phyloP scores from a whole-genome alignment of 2,888 invertebrate species.

The Seladonia tumulorum region DNA sequence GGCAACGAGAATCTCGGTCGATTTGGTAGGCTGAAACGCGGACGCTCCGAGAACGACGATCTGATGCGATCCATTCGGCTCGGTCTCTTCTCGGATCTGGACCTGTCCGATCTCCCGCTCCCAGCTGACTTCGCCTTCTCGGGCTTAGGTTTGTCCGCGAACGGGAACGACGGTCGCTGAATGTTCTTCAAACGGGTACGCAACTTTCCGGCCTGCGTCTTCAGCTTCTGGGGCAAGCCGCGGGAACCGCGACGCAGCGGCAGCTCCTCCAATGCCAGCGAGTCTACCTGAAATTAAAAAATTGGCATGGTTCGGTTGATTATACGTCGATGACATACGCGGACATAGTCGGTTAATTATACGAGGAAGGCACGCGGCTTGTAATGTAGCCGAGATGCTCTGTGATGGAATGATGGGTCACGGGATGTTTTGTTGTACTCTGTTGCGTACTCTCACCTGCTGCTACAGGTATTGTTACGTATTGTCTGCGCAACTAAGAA shows the following conservation, averaged over 20 bases:
- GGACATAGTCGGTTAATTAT: not conserved
- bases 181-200: slow-evolving; percentile 88
- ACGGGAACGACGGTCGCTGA: slow-evolving; percentile 86
- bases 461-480: not conserved
- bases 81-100: slow-evolving; percentile 72
- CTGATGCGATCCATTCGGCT: slow-evolving; percentile 86
- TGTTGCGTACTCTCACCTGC: not conserved
- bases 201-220: slow-evolving; percentile 90
- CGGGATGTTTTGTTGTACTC: not conserved
- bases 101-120: slow-evolving; percentile 71
- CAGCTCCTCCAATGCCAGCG: slow-evolving; percentile 87
- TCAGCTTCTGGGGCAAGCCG: slow-evolving; percentile 86
- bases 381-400: not conserved
- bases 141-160: slow-evolving; percentile 80
- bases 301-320: slow-evolving; percentile 18
- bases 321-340: not conserved
- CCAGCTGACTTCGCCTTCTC: slow-evolving; percentile 81
- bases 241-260: slow-evolving; percentile 75
- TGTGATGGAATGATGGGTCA: not conserved
- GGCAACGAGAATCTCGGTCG: slow-evolving; percentile 86
- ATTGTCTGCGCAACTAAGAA: not conserved
- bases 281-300: slow-evolving; percentile 85
- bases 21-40: slow-evolving; percentile 86
- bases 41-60: slow-evolving; percentile 87
- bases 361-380: slow-evolving; percentile 3